Conservation (phyloP, 2,888 invertebrate genomes). For the Microchrysa polita region DNA sequence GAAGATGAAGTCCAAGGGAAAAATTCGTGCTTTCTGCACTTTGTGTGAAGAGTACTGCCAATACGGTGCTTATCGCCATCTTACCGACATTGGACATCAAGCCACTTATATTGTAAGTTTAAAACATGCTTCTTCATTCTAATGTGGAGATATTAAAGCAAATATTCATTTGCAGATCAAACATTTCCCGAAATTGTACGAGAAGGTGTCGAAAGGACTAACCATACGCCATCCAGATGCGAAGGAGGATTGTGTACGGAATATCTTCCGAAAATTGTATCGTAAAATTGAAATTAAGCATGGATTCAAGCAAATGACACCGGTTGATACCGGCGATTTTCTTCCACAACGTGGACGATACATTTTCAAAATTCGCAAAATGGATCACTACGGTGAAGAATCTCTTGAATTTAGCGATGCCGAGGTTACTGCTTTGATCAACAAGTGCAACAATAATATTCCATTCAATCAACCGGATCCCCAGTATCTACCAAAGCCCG, state of each 20-base stretch:
- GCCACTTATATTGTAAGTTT: slow-evolving; percentile 46
- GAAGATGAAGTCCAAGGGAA: slow-evolving; percentile 40
- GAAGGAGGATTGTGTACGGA: slow-evolving; percentile 29
- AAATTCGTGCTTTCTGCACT: slow-evolving; percentile 32
- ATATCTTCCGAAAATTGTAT: slow-evolving; percentile 49
- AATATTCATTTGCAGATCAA: slow-evolving; percentile 27
- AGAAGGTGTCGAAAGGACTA: slow-evolving; percentile 31
- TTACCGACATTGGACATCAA: slow-evolving; percentile 44
- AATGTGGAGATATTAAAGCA: not conserved
- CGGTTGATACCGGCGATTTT: slow-evolving; percentile 47
- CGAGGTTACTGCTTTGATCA: slow-evolving; percentile 45
- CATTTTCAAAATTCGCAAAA: slow-evolving; percentile 27
- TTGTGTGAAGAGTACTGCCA: slow-evolving; percentile 25
- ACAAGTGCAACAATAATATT: slow-evolving; percentile 46
- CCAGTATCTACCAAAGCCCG: not conserved
- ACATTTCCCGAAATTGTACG: slow-evolving; percentile 49
- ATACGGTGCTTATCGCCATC: slow-evolving; percentile 37
- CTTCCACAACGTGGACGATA: slow-evolving; percentile 41
- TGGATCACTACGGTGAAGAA: slow-evolving; percentile 46
- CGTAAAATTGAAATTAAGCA: slow-evolving; percentile 50
- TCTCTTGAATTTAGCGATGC: slow-evolving; percentile 46
- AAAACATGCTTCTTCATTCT: not conserved
- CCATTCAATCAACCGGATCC: slow-evolving; percentile 48
- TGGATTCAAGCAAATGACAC: slow-evolving; percentile 44
- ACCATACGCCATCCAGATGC: not conserved